These are phyloP conservation scores for Moxostoma hubbsi DNA, from an alignment of 2,797 vertebrate species.

Conservation along the genomic window DNA sequence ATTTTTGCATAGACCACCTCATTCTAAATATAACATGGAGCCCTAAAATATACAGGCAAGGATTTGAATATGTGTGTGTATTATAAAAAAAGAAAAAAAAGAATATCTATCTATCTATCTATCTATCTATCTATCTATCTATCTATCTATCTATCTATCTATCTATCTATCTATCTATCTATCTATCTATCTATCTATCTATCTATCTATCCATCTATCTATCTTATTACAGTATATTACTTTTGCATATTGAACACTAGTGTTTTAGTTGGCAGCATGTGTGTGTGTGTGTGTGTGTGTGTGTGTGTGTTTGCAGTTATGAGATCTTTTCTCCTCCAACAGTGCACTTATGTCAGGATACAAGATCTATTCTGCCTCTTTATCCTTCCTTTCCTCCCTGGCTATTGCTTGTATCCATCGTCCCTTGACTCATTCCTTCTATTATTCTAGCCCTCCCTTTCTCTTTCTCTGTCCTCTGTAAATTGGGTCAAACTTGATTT, in stretches of 20 bases:
- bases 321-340: conserved; percentile 43
- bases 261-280: not conserved
- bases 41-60: not conserved
- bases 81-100: too few relatives aligned
- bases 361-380: conserved; percentile 67
- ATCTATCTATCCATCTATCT: too few relatives aligned
- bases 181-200: too few relatives aligned
- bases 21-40: not conserved
- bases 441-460: not conserved
- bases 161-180: too few relatives aligned
- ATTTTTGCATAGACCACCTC: not conserved
- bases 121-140: too few relatives aligned
- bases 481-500: conserved; percentile 61
- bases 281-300: conserved; percentile 1
- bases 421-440: not conserved
- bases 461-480: conserved; percentile 48
- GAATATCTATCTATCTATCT: too few relatives aligned
- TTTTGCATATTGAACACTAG: not conserved
- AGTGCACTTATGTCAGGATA: conserved; percentile 32
- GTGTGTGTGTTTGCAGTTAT: not conserved
- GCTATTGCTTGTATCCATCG: not conserved
- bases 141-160: too few relatives aligned
- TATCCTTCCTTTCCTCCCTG: conserved; percentile 2
- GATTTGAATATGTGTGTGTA: too few relatives aligned
- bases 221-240: too few relatives aligned